phyloP scores from a whole-genome alignment of 2,888 invertebrate species.

The Neoitamus cyanurus region DNA sequence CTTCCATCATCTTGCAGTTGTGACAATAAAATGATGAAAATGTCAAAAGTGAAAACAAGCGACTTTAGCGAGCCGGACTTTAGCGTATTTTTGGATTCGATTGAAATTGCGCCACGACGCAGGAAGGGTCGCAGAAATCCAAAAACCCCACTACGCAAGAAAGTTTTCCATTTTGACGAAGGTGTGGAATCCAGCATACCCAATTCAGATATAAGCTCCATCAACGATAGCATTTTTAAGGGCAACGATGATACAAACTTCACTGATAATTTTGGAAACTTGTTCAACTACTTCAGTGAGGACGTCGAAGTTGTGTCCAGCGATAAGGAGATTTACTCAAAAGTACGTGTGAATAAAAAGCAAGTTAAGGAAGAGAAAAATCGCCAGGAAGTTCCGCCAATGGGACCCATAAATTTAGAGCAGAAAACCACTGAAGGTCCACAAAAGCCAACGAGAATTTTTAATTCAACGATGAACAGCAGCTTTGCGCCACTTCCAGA shows the following conservation, averaged over 20 bases:
- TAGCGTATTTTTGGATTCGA: neutral
- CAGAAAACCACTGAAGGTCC: neutral
- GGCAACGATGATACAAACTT: conserved; percentile 43
- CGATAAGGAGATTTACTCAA: neutral
- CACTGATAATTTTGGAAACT: conserved; percentile 58
- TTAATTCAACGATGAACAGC: neutral
- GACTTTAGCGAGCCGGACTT: conserved; percentile 12
- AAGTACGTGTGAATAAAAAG: neutral
- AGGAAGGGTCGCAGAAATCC: neutral
- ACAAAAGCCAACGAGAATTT: neutral
- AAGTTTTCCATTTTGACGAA: neutral
- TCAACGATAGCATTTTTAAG: neutral
- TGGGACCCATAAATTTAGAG: neutral
- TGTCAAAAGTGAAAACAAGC: neutral
- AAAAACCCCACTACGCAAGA: neutral
- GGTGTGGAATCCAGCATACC: neutral
- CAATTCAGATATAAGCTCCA: neutral
- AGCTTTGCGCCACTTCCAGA: neutral
- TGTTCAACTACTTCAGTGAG: conserved; percentile 61
- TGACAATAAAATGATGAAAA: neutral
- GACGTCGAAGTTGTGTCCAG: conserved; percentile 52
- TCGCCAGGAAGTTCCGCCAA: neutral
- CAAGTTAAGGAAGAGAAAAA: neutral
- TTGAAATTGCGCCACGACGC: neutral
- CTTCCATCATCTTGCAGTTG: neutral